A percentile compares a stretch with the other conserved stretches of the same genome.
phyloP scores from a whole-genome alignment of 2,797 vertebrate species.

The Sebastiscus tertius region DNA sequence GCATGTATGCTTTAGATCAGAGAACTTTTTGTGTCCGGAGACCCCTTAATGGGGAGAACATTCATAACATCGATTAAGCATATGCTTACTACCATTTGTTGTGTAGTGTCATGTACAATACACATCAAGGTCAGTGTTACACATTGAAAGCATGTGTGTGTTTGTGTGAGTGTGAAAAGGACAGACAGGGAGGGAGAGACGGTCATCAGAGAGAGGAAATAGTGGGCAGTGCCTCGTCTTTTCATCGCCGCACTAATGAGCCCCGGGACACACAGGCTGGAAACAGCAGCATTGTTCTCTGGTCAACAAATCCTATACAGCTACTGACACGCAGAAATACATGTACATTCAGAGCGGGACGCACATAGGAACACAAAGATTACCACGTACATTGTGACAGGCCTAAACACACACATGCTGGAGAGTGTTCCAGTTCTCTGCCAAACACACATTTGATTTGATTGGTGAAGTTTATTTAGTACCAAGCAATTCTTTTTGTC shows the following conservation, averaged over 20 bases:
- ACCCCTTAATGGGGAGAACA: too few species aligned
- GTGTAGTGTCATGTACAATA: too few species aligned
- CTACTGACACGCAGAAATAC: slow-evolving; percentile 50
- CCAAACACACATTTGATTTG: slow-evolving; percentile 14
- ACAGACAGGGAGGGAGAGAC: slow-evolving; percentile 45
- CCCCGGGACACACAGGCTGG: slow-evolving; percentile 72
- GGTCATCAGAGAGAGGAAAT: slow-evolving; percentile 75
- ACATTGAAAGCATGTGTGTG: slow-evolving; percentile 5
- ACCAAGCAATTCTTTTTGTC: not conserved
- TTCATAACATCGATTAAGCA: too few species aligned
- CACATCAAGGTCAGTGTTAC: slow-evolving; percentile 19
- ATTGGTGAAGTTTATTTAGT: not conserved
- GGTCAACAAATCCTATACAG: slow-evolving; percentile 64
- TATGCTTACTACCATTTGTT: too few species aligned
- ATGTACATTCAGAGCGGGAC: slow-evolving; percentile 31
- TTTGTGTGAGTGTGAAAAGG: slow-evolving; percentile 30
- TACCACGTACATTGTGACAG: slow-evolving; percentile 15
- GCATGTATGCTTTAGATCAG: not conserved
- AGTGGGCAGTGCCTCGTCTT: slow-evolving; percentile 77
- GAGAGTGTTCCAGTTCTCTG: not conserved
- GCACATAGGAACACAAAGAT: slow-evolving; percentile 21
- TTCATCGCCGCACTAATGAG: slow-evolving; percentile 83
- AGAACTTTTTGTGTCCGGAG: too few species aligned
- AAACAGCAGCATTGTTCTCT: slow-evolving; percentile 80
- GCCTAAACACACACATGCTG: slow-evolving; percentile 2